Conservation (phyloP, 2,797 vertebrate genomes). For the Clamator glandarius region DNA sequence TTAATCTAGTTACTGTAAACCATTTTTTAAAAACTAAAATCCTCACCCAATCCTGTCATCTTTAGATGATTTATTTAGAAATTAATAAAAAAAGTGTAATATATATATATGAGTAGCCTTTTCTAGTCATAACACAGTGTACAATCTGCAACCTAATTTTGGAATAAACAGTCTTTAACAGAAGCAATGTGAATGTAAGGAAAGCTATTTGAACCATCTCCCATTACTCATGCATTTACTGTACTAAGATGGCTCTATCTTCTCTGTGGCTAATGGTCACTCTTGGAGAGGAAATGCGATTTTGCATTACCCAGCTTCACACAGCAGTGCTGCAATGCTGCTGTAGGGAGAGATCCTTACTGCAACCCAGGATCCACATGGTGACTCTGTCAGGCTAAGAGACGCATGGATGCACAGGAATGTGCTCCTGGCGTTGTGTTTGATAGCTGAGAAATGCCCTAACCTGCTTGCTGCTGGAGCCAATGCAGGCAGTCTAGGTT, state of each 20-base stretch:
- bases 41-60: not conserved
- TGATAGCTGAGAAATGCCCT: not conserved
- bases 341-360: not conserved
- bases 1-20: constrained; percentile 42
- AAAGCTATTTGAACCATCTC: not conserved
- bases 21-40: not conserved
- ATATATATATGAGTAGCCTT: not conserved
- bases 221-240: not conserved
- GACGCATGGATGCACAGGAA: not conserved
- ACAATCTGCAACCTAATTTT: not conserved
- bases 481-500: not conserved
- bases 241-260: constrained; percentile 15
- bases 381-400: not conserved
- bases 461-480: not conserved
- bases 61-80: constrained; percentile 16
- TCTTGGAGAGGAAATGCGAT: not conserved
- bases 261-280: not conserved
- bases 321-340: not conserved
- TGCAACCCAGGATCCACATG: rapidly evolving
- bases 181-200: not conserved
- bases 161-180: not conserved
- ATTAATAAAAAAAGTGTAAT: constrained; percentile 44
- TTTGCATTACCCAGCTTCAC: not conserved
- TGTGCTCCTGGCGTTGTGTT: not conserved
- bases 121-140: not conserved